Evolutionary conservation across 2,113 vertebrate genomes (phyloP).

Genomic region (Platichthys stellatus): DNA sequence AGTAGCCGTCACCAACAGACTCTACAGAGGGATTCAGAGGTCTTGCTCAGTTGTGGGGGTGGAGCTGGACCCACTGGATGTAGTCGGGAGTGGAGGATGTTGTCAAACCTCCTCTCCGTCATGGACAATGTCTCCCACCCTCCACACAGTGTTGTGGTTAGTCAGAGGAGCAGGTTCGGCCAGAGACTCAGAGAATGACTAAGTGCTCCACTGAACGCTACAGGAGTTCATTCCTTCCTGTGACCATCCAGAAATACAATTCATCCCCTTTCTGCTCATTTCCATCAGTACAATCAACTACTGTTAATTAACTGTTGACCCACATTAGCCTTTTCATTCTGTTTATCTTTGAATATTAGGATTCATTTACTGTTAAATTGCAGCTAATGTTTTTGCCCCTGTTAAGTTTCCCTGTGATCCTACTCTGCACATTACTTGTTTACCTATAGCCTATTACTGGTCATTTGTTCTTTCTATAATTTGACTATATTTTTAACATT

Average conservation of each 20-base stretch:
- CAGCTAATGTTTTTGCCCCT: not conserved
- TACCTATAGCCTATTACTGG: too few relatives aligned
- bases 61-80: not conserved
- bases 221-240: slow-evolving; percentile 8
- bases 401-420: not conserved
- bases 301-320: not conserved
- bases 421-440: not conserved
- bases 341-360: not conserved
- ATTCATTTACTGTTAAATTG: not conserved
- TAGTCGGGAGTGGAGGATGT: too few relatives aligned
- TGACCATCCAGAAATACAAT: not conserved
- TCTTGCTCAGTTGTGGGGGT: not conserved
- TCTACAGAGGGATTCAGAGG: not conserved
- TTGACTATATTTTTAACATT: too few relatives aligned
- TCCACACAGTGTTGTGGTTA: not conserved
- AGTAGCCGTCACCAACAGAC: too few relatives aligned
- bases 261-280: not conserved
- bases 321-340: not conserved
- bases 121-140: not conserved
- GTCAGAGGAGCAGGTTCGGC: not conserved
- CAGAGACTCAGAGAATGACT: not conserved
- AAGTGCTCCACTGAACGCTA: not conserved
- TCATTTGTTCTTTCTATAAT: too few relatives aligned
- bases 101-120: not conserved
- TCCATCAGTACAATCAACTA: not conserved